These are phyloP conservation scores for Hirtodrosophila confusa DNA, from an alignment of 2,888 invertebrate species.

Conservation along the genomic window DNA sequence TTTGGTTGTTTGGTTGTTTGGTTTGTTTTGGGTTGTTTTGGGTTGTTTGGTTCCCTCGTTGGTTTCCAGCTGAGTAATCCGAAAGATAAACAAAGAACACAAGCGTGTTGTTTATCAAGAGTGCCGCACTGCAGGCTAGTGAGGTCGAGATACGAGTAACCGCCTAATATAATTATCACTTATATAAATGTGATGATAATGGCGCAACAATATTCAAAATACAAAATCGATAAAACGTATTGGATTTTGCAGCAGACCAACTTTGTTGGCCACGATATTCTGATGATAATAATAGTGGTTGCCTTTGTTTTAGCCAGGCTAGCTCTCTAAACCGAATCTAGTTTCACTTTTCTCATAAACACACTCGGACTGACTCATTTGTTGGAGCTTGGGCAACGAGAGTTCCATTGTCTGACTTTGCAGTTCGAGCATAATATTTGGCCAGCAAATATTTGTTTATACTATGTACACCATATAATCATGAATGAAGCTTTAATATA, in stretches of 20 bases:
- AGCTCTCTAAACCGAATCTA: neutral
- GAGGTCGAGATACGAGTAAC: constrained; percentile 40
- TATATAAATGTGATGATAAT: constrained; percentile 76
- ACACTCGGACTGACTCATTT: neutral
- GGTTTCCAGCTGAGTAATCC: constrained; percentile 61
- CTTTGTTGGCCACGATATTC: constrained; percentile 19
- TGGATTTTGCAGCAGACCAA: constrained; percentile 6
- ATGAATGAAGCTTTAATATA: neutral
- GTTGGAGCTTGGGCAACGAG: neutral
- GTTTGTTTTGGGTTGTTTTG: too few species aligned
- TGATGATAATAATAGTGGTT: neutral
- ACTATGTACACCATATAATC: neutral
- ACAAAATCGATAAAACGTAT: constrained; percentile 72
- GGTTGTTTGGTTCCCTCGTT: constrained; percentile 4
- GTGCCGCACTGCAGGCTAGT: constrained; percentile 24
- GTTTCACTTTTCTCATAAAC: constrained; percentile 3
- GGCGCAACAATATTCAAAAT: constrained; percentile 75
- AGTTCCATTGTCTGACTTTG: neutral
- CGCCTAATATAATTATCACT: constrained; percentile 78
- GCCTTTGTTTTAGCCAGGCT: neutral
- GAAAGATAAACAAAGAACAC: constrained; percentile 53
- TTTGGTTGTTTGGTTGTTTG: constrained; percentile 2
- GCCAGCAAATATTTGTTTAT: constrained; percentile 12
- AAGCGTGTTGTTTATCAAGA: constrained; percentile 46
- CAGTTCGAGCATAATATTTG: constrained; percentile 7